Evolutionary conservation across 2,888 invertebrate genomes (phyloP).

Genomic region (Perithous albicinctus): DNA sequence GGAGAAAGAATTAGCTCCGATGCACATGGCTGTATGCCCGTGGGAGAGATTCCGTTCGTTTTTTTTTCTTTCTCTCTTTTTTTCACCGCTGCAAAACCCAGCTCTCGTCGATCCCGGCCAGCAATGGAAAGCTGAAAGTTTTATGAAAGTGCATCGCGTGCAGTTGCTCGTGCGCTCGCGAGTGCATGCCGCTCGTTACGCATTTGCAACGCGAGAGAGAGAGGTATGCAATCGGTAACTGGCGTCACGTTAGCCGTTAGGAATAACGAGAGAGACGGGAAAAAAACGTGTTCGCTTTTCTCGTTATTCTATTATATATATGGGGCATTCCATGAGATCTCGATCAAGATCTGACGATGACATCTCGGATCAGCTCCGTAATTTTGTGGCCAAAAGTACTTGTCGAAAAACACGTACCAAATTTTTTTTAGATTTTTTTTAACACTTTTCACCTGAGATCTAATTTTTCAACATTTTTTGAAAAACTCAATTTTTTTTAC

Average conservation of each 20-base stretch:
- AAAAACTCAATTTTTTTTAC: no score
- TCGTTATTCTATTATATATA: no score
- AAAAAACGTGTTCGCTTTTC: constrained; percentile 60
- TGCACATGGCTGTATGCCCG: constrained; percentile 52
- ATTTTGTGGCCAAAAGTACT: no score
- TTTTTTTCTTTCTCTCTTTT: no score
- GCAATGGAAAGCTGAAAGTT: constrained; percentile 83
- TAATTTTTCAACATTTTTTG: no score
- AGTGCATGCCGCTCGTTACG: constrained; percentile 72
- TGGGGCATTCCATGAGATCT: no score
- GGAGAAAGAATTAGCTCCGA: constrained; percentile 44
- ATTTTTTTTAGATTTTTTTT: no score
- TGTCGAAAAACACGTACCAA: no score
- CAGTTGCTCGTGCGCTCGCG: constrained; percentile 66
- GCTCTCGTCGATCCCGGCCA: constrained; percentile 74
- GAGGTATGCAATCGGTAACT: constrained; percentile 58
- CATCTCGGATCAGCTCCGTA: no score
- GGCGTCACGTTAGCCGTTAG: constrained; percentile 52
- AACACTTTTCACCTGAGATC: no score
- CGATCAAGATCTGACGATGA: no score
- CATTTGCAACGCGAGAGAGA: constrained; percentile 65
- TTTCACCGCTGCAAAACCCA: constrained; percentile 66
- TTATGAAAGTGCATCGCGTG: constrained; percentile 83
- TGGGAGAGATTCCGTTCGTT: constrained; percentile 74
- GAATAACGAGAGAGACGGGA: constrained; percentile 62